Percentiles rank a stretch among this genome's conserved stretches.
phyloP scores from a whole-genome alignment of 2,888 invertebrate genomes.

The Agrotis exclamationis region DNA sequence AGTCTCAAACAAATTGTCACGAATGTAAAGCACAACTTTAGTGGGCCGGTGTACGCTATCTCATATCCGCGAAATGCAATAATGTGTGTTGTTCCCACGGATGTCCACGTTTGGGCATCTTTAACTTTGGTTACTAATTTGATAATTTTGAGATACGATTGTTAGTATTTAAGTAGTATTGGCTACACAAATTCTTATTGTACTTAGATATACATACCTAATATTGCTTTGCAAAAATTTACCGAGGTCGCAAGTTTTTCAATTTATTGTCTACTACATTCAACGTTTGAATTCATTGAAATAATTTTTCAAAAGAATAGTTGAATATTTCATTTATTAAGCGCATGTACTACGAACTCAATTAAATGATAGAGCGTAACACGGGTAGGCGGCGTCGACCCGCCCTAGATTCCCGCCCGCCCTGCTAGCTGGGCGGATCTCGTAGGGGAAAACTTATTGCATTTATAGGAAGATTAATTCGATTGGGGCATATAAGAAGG shows the following conservation, averaged over 20 bases:
- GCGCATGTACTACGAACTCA: neutral
- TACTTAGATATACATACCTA: neutral
- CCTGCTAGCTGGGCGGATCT: constrained; percentile 72
- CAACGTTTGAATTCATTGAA: neutral
- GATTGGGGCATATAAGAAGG: constrained; percentile 33
- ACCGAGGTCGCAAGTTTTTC: no score
- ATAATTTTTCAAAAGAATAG: neutral
- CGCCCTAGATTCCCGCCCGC: constrained; percentile 75
- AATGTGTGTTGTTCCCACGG: constrained; percentile 87
- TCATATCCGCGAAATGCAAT: constrained; percentile 82
- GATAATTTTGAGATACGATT: constrained; percentile 29
- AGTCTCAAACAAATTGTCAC: constrained; percentile 45
- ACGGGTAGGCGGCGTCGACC: constrained; percentile 67
- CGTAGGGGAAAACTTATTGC: constrained; percentile 57
- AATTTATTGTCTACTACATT: neutral
- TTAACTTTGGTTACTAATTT: constrained; percentile 31
- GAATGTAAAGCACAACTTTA: constrained; percentile 55
- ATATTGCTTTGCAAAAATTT: neutral
- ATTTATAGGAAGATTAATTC: constrained; percentile 57
- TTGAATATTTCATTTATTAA: neutral
- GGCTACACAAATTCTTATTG: neutral
- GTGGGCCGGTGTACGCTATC: constrained; percentile 71
- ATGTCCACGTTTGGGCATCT: constrained; percentile 68
- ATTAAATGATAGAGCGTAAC: constrained; percentile 52
- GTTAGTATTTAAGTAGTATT: constrained; percentile 8